Evolutionary conservation across 2,797 vertebrate genomes (phyloP), one percentile per base, ranked within the genome.

Genomic region (Scolopax rusticola): DNA sequence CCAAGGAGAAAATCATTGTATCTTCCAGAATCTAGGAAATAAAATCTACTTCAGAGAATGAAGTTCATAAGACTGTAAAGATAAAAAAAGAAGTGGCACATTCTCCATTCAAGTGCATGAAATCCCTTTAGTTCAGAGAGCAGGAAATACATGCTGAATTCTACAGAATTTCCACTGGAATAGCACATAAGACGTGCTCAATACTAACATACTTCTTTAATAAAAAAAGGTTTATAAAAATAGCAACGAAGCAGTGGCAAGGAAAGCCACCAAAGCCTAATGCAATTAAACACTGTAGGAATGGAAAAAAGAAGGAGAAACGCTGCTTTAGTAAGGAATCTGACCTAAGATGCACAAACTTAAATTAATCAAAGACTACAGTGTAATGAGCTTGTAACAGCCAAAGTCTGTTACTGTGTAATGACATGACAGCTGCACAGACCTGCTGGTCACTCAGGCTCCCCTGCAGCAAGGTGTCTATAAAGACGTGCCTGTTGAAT

Each of bases 1-100:
- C 98, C 95, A 99, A 95, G 79, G 98, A 99, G 97, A 99, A 99
- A 96, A 99, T 99, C 99, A 99, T 99, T 50, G 98, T 98, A 95
- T 99, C 99, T 97, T 99, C 99, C 97, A 99, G 98, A 93, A 99
- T 98, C 99, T 99, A 96, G 69, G 85, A 98, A 96, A 98, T n/a
- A 98, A 97, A 97, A 95, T 45, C 56, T 94, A 77, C 33, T 97
- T 98, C 95, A 98, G 89, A 89, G 75, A 84, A 94, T 19, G 33
- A 91, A 95, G 65, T 71, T 69, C 50, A 4, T 38, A 77, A 80
- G 47, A 89, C 36, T 30, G 28, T 51, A 88, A 88, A 92, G 54
- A 93, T 48, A 88, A 88, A 90, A 92, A 67, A 80, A 81, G 38
- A 84, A 93, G 84, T 38, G 45, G 70, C 59, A 71, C 33, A 45